Base-by-base conservation (phyloP, 2,797 vertebrate species). In the Manis crassicaudata region DNA sequence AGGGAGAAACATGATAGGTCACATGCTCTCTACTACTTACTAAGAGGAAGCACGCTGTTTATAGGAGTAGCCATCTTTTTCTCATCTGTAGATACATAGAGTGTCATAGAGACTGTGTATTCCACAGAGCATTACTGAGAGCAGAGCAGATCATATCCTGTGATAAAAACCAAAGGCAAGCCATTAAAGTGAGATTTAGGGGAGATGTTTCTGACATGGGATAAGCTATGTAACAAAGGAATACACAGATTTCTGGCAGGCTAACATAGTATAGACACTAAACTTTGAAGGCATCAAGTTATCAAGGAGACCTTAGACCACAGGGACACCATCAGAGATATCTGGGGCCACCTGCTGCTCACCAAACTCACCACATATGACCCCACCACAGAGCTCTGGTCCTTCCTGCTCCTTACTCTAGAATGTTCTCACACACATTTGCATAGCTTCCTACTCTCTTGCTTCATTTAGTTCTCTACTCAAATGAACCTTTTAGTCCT, bases 1-100 rank as follows among this genome's bases (percentile, higher is more conserved):
- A 90, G 75, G 79, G 79, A 84, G 85, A 79, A 92, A 93, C 63
- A 43, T 10, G 82, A 27, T 72, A 95, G 60, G 58, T 70, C 86
- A 67, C 3, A 6, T 92, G 68, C 12, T 89, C 73, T 73, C 87
- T 80, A 68, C 76, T 50, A 63, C 67, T 87, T 80, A 29, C 46
- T 56, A 76, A 79, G 40, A 67, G 52, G 91, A 94, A 21, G 20
- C 50, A 77, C 65, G 2, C n/a, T n/a, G 23, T 25, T 35, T 62
- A 82, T 14, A 25, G 35, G 35, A 52, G 18, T 7, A 32, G 43
- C 21, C 35, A 0, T 62, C 29, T 16, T 60, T 35, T 58, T 65
- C 43, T 88, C 70, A 21, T 35, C 35, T 92, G n/a, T 40, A 18
- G 50, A 72, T 46, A 29, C 9, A 18, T 1, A 56, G 75, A 37